These are phyloP conservation scores for Rhinichthys klamathensis DNA, from an alignment of 2,113 vertebrate genomes.

Conservation along the genomic window DNA sequence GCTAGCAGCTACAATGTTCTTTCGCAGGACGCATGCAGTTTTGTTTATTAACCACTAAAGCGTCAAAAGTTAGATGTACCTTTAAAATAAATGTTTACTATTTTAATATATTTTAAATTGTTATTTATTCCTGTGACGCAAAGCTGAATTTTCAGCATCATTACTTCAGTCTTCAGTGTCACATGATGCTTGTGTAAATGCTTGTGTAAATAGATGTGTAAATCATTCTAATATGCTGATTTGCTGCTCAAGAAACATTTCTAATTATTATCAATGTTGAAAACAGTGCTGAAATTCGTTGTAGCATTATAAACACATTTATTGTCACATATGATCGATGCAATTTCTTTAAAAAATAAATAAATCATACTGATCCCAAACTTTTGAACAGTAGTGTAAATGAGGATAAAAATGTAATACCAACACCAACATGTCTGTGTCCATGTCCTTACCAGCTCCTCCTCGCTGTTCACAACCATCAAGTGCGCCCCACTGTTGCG, in stretches of 20 bases:
- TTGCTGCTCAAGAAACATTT: neutral
- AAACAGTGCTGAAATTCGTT: no score
- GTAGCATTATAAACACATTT: neutral
- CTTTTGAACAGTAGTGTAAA: neutral
- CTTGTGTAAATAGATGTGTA: neutral
- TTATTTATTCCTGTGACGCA: neutral
- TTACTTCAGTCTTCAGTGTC: neutral
- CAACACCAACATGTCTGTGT: no score
- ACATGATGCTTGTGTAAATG: neutral
- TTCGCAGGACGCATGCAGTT: no score
- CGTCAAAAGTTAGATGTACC: no score
- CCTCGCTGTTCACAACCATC: slow-evolving; percentile 21
- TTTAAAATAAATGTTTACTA: neutral
- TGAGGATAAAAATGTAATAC: neutral
- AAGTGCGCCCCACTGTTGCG: neutral
- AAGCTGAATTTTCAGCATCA: neutral
- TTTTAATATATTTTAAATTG: neutral
- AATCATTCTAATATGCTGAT: neutral
- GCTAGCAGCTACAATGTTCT: no score
- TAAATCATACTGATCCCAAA: neutral
- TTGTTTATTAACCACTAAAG: no score
- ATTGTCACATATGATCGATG: neutral
- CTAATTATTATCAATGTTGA: neutral
- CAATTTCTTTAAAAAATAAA: neutral
- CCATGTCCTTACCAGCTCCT: slow-evolving; percentile 27